These are phyloP conservation scores for Xanthia togata DNA, from an alignment of 2,888 invertebrate species.

Conservation along the genomic window DNA sequence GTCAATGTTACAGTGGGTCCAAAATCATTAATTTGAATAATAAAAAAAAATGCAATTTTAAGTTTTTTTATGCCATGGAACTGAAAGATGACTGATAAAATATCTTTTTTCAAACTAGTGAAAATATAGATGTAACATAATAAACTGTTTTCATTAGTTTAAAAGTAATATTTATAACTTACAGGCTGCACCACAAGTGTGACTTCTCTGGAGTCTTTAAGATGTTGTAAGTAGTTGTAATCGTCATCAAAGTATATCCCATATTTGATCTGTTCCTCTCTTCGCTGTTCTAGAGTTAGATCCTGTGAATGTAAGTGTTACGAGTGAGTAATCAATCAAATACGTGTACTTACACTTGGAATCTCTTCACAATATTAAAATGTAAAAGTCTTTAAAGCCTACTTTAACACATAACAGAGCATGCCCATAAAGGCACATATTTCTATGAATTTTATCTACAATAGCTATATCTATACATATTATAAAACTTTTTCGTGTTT, in stretches of 20 bases:
- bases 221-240: constrained; percentile 98
- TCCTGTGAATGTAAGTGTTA: constrained; percentile 71
- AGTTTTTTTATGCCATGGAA: too few species aligned
- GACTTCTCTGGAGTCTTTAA: constrained; percentile 91
- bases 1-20: too few species aligned
- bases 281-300: constrained; percentile 88
- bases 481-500: too few species aligned
- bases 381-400: neutral
- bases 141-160: too few species aligned
- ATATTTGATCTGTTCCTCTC: constrained; percentile 94
- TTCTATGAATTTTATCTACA: neutral
- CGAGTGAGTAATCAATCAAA: neutral
- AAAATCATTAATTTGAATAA: too few species aligned
- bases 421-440: neutral
- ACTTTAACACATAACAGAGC: neutral
- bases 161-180: constrained; percentile 59
- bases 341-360: neutral
- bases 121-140: too few species aligned
- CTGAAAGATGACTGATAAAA: too few species aligned
- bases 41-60: too few species aligned
- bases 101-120: too few species aligned
- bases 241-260: constrained; percentile 98
- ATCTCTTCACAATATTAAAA: neutral
- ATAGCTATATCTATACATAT: too few species aligned
- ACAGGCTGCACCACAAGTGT: constrained; percentile 90